Base-by-base conservation (phyloP, 2,797 vertebrate genomes). In the Eospalax fontanierii region DNA sequence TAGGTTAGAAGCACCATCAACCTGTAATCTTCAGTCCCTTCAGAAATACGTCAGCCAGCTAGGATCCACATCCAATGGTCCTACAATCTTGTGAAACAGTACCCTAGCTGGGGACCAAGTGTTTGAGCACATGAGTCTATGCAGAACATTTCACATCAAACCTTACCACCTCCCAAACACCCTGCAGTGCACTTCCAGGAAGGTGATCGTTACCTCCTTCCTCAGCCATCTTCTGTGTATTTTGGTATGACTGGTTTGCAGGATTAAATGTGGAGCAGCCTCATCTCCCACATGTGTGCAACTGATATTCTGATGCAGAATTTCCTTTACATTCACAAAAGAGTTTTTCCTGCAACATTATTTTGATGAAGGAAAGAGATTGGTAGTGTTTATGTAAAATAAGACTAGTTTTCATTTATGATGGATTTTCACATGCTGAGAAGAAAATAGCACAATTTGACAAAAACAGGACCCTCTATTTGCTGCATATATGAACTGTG, bases 361-460 rank as follows among this genome's bases (percentile, higher is more conserved):
- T 86, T 93, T 92, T 91, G 93, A 95, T 93, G 78, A 87, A 89
- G 54, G 84, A 26, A 94, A 95, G 89, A 95, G 87, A 96, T 28
- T 95, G 54, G 74, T 59, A 90, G 65, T 95, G 38, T 94, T 97
- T 94, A 91, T 94, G 66, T 85, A 95, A 96, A 97, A 88, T 87
- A 95, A 90, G 91, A n/a, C n/a, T 59, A 61, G 70, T 90, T 96
- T 97, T 95, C 93, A 94, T 96, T 96, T 95, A 78, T 33, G 65
- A 96, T 95, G 65, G 87, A 80, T 90, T 94, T 96, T 87, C 81
- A 92, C 50, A 82, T 43, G 76, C 95, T 95, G 92, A 83, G 92
- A 92, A 93, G 90, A 94, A 95, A 95, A 97, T n/a, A 95, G 94
- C 84, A 94, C 57, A 11, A 40, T 91, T 85, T 93, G 89, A 89